Evolutionary conservation across 2,113 vertebrate genomes (phyloP).

Genomic region (Charadrius vociferus): DNA sequence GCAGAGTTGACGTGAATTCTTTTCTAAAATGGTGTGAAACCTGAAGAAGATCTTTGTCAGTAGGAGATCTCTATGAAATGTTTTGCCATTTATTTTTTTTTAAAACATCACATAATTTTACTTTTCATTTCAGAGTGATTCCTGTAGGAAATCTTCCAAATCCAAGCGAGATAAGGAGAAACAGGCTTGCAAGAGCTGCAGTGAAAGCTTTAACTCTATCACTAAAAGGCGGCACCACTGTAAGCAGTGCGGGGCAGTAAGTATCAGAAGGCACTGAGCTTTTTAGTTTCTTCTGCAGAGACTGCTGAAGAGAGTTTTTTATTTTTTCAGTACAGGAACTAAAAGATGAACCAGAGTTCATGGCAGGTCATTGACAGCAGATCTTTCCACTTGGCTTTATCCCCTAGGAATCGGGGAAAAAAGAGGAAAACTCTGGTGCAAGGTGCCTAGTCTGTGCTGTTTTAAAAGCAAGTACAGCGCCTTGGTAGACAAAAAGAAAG

Average conservation of each 20-base stretch:
- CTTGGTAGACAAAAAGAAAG: neutral
- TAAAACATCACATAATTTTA: neutral
- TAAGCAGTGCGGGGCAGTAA: constrained; percentile 91
- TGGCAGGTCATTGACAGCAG: too few relatives aligned
- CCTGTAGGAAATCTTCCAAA: constrained; percentile 84
- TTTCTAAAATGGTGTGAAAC: neutral
- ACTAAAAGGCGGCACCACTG: constrained; percentile 94
- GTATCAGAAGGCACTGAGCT: neutral
- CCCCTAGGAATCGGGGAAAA: too few relatives aligned
- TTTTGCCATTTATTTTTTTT: neutral
- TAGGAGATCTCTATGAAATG: neutral
- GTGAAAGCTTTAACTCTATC: constrained; percentile 91
- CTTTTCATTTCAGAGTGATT: constrained; percentile 64
- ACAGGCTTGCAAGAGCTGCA: constrained; percentile 91
- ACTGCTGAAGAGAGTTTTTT: too few relatives aligned
- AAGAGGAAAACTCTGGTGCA: neutral
- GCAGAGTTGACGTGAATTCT: neutral
- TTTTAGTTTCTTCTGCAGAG: too few relatives aligned
- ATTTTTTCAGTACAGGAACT: too few relatives aligned
- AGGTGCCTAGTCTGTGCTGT: neutral
- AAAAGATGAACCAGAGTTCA: too few relatives aligned
- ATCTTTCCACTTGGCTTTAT: too few relatives aligned
- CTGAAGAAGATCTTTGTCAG: neutral
- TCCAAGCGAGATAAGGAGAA: constrained; percentile 91
- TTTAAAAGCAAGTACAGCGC: neutral